A percentile compares a stretch with the other conserved stretches of the same genome.
phyloP scores from a whole-genome alignment of 2,113 vertebrate species.

The Platycercus adscitus region DNA sequence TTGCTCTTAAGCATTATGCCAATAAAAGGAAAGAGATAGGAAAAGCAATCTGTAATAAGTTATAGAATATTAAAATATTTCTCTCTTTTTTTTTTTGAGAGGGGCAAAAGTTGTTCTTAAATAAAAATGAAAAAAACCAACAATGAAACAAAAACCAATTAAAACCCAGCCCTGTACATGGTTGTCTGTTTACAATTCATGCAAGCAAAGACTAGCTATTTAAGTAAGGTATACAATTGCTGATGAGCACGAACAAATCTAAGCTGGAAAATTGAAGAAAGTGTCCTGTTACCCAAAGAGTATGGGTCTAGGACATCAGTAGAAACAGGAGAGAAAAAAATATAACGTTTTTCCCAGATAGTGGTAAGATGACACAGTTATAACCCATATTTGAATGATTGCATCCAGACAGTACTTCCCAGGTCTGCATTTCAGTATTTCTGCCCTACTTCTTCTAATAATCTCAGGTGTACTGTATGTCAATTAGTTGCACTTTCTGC shows the following conservation, averaged over 20 bases:
- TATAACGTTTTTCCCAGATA: rapidly evolving
- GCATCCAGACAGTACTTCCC: background rate
- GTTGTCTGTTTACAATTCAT: background rate
- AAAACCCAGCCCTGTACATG: background rate
- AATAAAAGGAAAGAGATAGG: background rate
- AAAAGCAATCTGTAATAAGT: background rate
- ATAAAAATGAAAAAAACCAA: no score
- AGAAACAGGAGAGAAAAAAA: background rate
- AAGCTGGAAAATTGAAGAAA: background rate
- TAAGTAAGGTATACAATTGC: background rate
- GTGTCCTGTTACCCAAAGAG: background rate
- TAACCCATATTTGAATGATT: no score
- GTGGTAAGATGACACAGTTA: no score
- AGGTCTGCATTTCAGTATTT: background rate
- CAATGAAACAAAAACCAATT: background rate
- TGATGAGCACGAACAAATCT: background rate
- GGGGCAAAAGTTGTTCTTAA: background rate
- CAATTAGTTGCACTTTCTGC: background rate
- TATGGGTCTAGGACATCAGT: rapidly evolving
- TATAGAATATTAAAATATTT: background rate
- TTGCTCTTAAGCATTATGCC: background rate
- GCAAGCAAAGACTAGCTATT: background rate
- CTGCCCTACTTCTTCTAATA: background rate
- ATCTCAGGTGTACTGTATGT: background rate
- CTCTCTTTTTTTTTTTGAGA: no score